Conservation (phyloP, 2,113 vertebrate species). For the Lampris megalopsis region DNA sequence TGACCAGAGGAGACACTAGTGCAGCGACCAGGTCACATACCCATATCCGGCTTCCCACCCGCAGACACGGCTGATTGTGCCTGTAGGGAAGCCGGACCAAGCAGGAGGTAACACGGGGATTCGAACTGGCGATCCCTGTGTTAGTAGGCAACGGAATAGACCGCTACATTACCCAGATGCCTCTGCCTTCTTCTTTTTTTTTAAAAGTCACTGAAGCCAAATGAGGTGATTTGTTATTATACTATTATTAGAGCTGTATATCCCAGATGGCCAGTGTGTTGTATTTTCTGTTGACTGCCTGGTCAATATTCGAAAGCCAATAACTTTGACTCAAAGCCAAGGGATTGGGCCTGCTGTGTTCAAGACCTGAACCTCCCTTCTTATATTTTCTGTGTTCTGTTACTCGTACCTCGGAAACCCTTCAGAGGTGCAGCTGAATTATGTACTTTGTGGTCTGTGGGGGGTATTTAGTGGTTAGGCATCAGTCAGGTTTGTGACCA, state of each 20-base stretch:
- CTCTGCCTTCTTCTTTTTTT: neutral
- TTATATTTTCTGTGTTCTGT: constrained; percentile 60
- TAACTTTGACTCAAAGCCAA: constrained; percentile 12
- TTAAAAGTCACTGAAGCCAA: constrained; percentile 18
- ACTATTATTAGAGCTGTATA: constrained; percentile 22
- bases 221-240: constrained; percentile 20
- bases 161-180: no score
- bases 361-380: constrained; percentile 18
- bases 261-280: constrained; percentile 4
- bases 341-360: neutral
- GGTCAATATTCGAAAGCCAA: constrained; percentile 16
- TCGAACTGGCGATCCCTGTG: no score
- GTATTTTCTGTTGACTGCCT: constrained; percentile 34
- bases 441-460: constrained; percentile 52
- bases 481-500: constrained; percentile 37
- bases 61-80: no score
- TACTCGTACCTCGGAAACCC: constrained; percentile 60
- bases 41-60: no score
- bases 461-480: constrained; percentile 53
- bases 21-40: no score
- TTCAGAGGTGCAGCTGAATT: constrained; percentile 61
- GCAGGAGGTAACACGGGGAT: no score
- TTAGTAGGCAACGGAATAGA: no score
- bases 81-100: no score
- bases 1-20: no score